Conservation (phyloP, 2,113 vertebrate species). For the Thryonomys swinderianus region DNA sequence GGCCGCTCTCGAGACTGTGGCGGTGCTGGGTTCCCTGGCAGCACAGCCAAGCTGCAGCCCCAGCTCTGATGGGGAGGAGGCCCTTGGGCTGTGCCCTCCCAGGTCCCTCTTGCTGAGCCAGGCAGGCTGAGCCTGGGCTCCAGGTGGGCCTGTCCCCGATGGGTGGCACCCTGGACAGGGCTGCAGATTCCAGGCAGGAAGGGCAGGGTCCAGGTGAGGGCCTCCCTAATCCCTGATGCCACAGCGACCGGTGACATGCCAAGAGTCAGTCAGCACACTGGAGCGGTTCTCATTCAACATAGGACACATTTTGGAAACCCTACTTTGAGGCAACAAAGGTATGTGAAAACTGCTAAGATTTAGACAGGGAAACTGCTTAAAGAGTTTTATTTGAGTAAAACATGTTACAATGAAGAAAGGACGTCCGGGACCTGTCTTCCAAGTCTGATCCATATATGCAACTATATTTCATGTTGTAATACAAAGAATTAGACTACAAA, state of each 20-base stretch:
- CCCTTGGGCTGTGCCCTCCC: background rate
- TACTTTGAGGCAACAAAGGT: background rate
- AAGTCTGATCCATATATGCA: constrained; percentile 84
- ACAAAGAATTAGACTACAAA: constrained; percentile 89
- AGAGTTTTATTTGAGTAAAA: constrained; percentile 93
- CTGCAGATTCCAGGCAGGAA: background rate
- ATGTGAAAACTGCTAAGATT: background rate
- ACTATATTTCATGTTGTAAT: constrained; percentile 84
- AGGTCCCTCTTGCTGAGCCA: background rate
- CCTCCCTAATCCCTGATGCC: background rate
- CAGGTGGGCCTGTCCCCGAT: background rate
- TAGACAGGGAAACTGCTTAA: constrained; percentile 80
- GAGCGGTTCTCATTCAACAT: background rate
- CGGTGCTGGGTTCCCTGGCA: background rate
- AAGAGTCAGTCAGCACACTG: no score
- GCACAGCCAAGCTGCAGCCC: background rate
- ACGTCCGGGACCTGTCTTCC: constrained; percentile 77
- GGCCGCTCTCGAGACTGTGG: no score
- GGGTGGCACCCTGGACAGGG: background rate
- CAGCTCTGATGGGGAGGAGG: background rate
- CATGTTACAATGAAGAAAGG: constrained; percentile 88
- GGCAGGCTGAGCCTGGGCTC: no score
- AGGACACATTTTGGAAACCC: background rate
- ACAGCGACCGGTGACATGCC: background rate
- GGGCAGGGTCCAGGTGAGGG: background rate